These are phyloP conservation scores for Chymomyza amoena DNA, from an alignment of 2,888 invertebrate genomes.

Conservation along the genomic window DNA sequence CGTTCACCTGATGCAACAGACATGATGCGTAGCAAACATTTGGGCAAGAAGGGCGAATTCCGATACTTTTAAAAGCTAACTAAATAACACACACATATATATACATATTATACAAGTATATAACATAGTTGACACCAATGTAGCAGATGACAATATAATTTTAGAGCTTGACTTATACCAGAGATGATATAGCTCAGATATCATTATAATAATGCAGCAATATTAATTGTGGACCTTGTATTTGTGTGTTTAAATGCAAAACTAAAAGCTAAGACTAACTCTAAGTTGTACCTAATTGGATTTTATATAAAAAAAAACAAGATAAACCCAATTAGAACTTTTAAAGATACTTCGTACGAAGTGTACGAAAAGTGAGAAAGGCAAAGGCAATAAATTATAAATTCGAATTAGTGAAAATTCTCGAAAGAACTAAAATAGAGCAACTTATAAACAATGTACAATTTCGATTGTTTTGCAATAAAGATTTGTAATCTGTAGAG, in stretches of 20 bases:
- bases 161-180: not conserved
- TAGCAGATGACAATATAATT: slow-evolving; percentile 13
- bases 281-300: slow-evolving; percentile 57
- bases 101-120: slow-evolving; percentile 8
- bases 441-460: not conserved
- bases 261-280: slow-evolving; percentile 6
- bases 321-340: not conserved
- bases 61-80: slow-evolving; percentile 87
- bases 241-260: not conserved
- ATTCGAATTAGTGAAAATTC: not conserved
- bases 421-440: not conserved
- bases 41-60: slow-evolving; percentile 97
- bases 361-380: slow-evolving; percentile 7
- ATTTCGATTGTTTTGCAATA: slow-evolving; percentile 10
- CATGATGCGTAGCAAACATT: slow-evolving; percentile 91
- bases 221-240: not conserved
- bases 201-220: not conserved
- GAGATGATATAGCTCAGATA: not conserved
- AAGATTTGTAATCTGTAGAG: slow-evolving; percentile 3
- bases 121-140: not conserved
- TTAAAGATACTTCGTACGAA: not conserved
- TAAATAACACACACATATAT: slow-evolving; percentile 3
- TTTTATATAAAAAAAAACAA: slow-evolving; percentile 30
- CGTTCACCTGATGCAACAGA: slow-evolving; percentile 85
- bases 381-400: slow-evolving; percentile 53